Conservation (phyloP, 2,797 vertebrate species). For the Esox lucius region DNA sequence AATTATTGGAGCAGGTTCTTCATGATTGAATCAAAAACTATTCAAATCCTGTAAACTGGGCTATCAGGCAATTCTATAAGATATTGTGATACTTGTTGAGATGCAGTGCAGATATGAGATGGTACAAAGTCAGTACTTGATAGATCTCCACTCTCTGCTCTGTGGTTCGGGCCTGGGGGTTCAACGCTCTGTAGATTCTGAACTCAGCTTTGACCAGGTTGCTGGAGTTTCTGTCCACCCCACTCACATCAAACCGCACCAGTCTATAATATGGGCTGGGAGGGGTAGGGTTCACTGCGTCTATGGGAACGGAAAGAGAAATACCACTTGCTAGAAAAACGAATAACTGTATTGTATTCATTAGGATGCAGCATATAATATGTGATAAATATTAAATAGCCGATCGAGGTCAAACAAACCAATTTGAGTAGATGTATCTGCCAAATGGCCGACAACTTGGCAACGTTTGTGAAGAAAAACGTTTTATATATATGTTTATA, state of each 20-base stretch:
- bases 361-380: not conserved
- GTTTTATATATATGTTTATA: not conserved
- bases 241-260: conserved; percentile 75
- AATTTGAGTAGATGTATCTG: not conserved
- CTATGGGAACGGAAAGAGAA: conserved; percentile 49
- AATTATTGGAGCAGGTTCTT: too few species aligned
- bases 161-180: conserved; percentile 72
- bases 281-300: conserved; percentile 66
- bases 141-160: conserved; percentile 84
- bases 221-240: conserved; percentile 77
- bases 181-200: conserved; percentile 79
- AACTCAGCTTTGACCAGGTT: conserved; percentile 81
- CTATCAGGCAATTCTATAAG: too few species aligned
- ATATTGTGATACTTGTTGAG: conserved; percentile 7
- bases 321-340: not conserved
- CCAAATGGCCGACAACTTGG: not conserved
- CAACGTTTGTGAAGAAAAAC: not conserved
- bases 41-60: not conserved
- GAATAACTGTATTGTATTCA: not conserved
- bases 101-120: not conserved
- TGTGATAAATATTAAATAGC: not conserved
- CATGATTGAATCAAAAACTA: too few species aligned
- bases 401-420: not conserved
- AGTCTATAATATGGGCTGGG: conserved; percentile 74
- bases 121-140: conserved; percentile 65